A percentile compares a stretch with the other conserved stretches of the same genome.
Evolutionary conservation across 2,888 invertebrate genomes (phyloP).

Genomic region (Xestobium rufovillosum): DNA sequence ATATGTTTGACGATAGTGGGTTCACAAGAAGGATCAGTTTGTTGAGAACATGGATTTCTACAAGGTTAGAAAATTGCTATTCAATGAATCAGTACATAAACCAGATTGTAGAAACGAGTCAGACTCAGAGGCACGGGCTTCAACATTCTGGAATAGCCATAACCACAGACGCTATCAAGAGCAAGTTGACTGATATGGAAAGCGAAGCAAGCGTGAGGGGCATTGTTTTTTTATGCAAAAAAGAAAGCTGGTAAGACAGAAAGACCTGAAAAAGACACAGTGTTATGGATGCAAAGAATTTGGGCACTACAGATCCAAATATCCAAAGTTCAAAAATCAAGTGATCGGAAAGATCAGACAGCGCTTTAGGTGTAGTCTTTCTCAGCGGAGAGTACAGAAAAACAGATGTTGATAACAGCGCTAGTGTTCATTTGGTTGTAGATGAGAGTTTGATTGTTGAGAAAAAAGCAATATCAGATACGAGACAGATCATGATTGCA

Average conservation of each 20-base stretch:
- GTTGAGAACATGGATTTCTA: too few relatives aligned
- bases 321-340: slow-evolving; percentile 1
- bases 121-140: neutral
- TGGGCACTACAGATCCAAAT: slow-evolving; percentile 1
- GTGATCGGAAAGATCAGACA: slow-evolving; percentile 3
- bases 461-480: too few relatives aligned
- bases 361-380: neutral
- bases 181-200: slow-evolving; percentile 1
- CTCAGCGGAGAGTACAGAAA: slow-evolving; percentile 1
- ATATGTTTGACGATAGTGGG: too few relatives aligned
- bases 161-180: slow-evolving; percentile 3
- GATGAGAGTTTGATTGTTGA: too few relatives aligned
- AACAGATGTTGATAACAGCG: neutral
- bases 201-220: slow-evolving; percentile 2
- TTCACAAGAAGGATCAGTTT: too few relatives aligned
- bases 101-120: neutral
- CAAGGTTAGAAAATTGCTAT: too few relatives aligned
- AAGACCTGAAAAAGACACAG: slow-evolving; percentile 3
- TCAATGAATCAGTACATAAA: too few relatives aligned
- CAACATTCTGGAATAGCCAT: slow-evolving; percentile 2
- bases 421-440: slow-evolving; percentile 1
- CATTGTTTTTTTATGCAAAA: neutral
- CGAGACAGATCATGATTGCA: too few relatives aligned
- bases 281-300: slow-evolving; percentile 2
- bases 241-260: slow-evolving; percentile 1